Base-by-base conservation (phyloP, 92 coral and sea anemone genomes). In the Nematostella vectensis region DNA sequence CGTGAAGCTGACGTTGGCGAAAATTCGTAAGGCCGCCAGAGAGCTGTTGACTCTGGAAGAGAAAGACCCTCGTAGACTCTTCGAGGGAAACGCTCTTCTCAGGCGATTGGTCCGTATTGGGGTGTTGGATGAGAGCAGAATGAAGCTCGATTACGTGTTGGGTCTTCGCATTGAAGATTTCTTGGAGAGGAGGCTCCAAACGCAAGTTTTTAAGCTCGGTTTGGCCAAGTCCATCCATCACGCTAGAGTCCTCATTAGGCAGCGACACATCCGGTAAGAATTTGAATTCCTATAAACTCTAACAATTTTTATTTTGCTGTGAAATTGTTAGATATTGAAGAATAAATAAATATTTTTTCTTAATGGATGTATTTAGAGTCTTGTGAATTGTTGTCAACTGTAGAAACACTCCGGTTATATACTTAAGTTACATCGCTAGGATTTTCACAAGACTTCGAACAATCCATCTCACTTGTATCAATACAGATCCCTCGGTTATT, bases 81-180 rank as follows among this genome's bases (percentile, higher is more conserved):
- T 93, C 66, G 99, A 93, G 54, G 99, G 99, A 47, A 93, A 93
- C 42, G 99, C 99, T 39, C 83, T 93, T 62, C 68, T 93, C 48
- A 88, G 99, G 59, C 96, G 99, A 49, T 83, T 93, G 31, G 99
- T 93, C 6, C 99, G 99, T 28, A 93, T 93, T 45, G 99, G 99
- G 10, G 99, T 93, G 57, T 79, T 93, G 42, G 99, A 93, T 72
- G 99, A 93, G 75, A 69, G 80, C 53, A 77, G 99, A 30, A 93
- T 93, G 99, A 93, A 93, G 71, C 84, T 93, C 61, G 99, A 93
- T 86, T 93, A 86, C 75, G 99, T 93, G 48, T 66, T 93, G 88
- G 99, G 99, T 78, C 85, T 93, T 38, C 88, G 99, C 8, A 93
- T 93, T 50, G 99, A 93, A 69, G 99, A 93, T 82, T 93, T 93